phyloP scores from a whole-genome alignment of 2,113 vertebrate genomes.

The Phaetusa simplex region DNA sequence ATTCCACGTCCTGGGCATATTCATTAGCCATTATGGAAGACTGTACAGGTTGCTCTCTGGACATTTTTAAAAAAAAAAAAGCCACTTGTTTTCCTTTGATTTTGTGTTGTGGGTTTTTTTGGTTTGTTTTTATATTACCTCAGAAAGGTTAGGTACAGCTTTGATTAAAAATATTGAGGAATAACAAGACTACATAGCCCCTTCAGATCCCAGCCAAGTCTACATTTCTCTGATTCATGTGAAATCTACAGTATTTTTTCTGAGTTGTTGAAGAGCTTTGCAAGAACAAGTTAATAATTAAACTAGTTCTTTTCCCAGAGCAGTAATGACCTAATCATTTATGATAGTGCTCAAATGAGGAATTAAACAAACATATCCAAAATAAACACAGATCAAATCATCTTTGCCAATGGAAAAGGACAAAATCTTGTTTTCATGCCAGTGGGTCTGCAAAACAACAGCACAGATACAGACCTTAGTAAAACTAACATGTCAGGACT shows the following conservation, averaged over 20 bases:
- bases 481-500: background rate
- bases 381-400: background rate
- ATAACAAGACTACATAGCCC: background rate
- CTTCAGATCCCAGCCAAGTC: background rate
- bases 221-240: background rate
- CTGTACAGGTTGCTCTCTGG: background rate
- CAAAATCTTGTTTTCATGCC: background rate
- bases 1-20: background rate
- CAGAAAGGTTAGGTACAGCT: background rate
- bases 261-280: background rate
- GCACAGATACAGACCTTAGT: background rate
- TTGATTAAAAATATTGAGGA: constrained; percentile 19
- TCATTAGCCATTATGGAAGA: background rate
- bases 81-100: background rate
- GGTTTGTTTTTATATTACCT: background rate
- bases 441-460: background rate
- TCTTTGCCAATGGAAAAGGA: constrained; percentile 22
- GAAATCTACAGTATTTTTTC: background rate
- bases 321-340: constrained; percentile 32
- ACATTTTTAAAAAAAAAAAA: background rate
- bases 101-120: background rate
- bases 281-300: constrained; percentile 39
- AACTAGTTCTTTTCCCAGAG: background rate
- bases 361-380: constrained; percentile 40
- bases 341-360: background rate